Base-by-base conservation (phyloP, 2,888 invertebrate genomes). In the Zaprionus obscuricornis region DNA sequence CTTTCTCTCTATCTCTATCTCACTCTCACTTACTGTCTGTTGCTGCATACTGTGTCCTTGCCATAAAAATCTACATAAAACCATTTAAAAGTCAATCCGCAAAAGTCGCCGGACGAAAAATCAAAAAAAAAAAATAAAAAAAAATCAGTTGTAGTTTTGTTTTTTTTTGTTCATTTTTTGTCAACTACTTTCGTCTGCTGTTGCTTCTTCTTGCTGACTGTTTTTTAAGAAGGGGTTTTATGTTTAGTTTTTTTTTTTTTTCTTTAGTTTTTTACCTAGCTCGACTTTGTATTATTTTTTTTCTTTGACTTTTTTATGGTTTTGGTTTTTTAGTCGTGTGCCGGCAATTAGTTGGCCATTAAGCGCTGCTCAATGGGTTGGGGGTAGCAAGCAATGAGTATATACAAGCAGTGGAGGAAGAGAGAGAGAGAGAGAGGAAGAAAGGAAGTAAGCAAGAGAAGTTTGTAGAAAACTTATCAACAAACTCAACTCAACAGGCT, bases 21-120 rank as follows among this genome's bases (percentile, higher is more conserved):
- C n/a, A n/a, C n/a, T n/a, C n/a, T n/a, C n/a, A n/a, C n/a, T n/a
- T n/a, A n/a, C n/a, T n/a, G n/a, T 58, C 27, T 31, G 29, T 36
- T n/a, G n/a, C 27, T 42, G 43, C 59, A 43, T 73, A n/a, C n/a
- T n/a, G n/a, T n/a, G 62, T 62, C 67, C 66, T 77, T 66, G 73
- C 58, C 75, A 82, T 85, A 82, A 82, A 81, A 77, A 82, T 81
- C 82, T 74, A 75, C 75, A 82, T 82, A 85, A 85, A 85, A 78
- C 73, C 66, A 86, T 86, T 83, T 85, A 81, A 72, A 85, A 86
- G 86, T 86, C 86, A 86, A 86, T 85, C 85, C 85, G 73, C 86
- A 85, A 79, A 66, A 74, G 74, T 74, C 84, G 74, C 58, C 29
- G 31, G 22, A 10, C 14, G 13, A 7, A 22, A 20, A 27, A 3